Base-by-base conservation (phyloP, 2,888 invertebrate species). In the Capitulum mitella region DNA sequence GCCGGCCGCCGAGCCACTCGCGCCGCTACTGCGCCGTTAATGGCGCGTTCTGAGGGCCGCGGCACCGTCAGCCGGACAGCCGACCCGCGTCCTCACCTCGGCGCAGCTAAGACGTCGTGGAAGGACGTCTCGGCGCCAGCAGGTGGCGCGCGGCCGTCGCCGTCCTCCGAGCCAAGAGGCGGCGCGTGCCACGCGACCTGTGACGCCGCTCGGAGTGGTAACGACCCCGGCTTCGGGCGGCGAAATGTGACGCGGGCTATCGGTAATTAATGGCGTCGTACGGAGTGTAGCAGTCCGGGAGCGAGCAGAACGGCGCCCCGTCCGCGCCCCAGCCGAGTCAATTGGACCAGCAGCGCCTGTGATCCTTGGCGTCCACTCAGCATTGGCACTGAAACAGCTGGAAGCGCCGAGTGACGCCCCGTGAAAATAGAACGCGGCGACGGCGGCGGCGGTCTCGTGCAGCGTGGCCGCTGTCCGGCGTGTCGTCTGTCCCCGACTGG, bases 321-420 rank as follows among this genome's bases (percentile, higher is more conserved):
- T n/a, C n/a, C n/a, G n/a, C n/a, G n/a, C n/a, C n/a, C 26, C 6
- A 6, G 54, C 54, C 54, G 19, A 6, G 54, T 54, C 54, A 26
- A 54, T 58, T n/a, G 58, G 58, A n/a, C 10, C n/a, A 10, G n/a
- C 34, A 43, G 43, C 43, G 61, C n/a, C 3, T 22, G 32, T 61
- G 48, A 16, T 48, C 29, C 40, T 78, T 29, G 64, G 64, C 70
- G 54, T 22, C 46, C 74, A 26, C 16, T 34, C 40, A 19, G 37
- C 75, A 51, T 75, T 34, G 29, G 64, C 48, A 64, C 64, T 26
- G 34, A 54, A 32, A 51, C 75, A 51, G 37, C 51, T 34, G 29
- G 70, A 46, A 46, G 70, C 51, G 75, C 54, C 74, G 76, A 76
- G 32, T 51, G 64, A 64, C 40, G 74, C n/a, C 29, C 22, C 22